Percentiles rank a stretch among this genome's conserved stretches.
phyloP scores from a whole-genome alignment of 2,888 invertebrate genomes.

The Erebia epiphron region DNA sequence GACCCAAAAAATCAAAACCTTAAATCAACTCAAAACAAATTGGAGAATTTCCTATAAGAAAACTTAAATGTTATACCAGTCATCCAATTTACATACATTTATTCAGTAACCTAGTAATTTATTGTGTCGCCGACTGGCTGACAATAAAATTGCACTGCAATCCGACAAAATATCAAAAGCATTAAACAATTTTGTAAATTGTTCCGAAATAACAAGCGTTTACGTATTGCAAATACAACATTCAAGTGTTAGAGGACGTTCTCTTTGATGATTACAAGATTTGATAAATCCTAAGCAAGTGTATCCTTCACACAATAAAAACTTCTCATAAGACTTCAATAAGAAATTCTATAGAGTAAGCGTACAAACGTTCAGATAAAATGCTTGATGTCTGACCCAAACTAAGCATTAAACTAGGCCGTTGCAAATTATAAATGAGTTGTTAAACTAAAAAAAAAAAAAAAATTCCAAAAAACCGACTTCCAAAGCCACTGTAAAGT shows the following conservation, averaged over 20 bases:
- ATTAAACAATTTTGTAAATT: constrained; percentile 33
- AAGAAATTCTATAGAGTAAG: too few relatives aligned
- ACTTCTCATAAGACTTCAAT: background rate
- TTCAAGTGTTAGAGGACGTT: constrained; percentile 17
- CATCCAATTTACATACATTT: constrained; percentile 13
- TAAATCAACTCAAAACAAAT: constrained; percentile 1
- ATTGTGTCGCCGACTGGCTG: constrained; percentile 23
- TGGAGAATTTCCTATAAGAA: background rate
- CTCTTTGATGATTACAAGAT: constrained; percentile 12
- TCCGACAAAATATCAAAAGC: constrained; percentile 30
- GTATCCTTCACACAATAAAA: background rate
- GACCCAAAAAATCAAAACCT: background rate
- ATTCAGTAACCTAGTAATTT: constrained; percentile 19
- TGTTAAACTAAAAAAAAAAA: too few relatives aligned
- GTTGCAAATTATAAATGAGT: too few relatives aligned
- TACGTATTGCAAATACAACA: constrained; percentile 26
- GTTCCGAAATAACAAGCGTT: constrained; percentile 22
- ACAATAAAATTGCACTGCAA: constrained; percentile 35
- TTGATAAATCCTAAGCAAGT: background rate
- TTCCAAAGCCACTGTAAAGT: too few relatives aligned
- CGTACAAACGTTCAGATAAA: too few relatives aligned
- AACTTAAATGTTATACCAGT: constrained; percentile 12
- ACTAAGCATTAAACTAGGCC: too few relatives aligned
- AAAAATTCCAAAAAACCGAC: too few relatives aligned
- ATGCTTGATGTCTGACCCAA: too few relatives aligned